Percentiles rank a stretch among this genome's conserved stretches.
Evolutionary conservation across 2,797 vertebrate species (phyloP).

Genomic region (Stomatorhinus walkeri): DNA sequence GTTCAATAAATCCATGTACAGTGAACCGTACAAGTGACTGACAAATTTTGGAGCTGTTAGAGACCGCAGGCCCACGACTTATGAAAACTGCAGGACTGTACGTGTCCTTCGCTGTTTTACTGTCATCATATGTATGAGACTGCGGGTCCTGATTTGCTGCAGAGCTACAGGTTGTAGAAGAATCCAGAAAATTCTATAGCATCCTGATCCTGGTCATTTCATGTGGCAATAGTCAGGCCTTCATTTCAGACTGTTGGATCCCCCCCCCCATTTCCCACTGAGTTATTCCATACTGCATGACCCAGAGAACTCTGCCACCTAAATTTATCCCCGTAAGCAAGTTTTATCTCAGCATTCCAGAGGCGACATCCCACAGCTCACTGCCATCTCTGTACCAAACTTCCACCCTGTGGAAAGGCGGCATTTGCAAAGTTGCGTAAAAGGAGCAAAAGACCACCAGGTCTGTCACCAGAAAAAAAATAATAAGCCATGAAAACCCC

Average conservation of each 20-base stretch:
- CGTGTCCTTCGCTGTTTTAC: neutral
- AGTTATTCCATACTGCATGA: neutral
- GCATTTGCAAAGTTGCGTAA: neutral
- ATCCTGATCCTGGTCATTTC: neutral
- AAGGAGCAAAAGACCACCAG: neutral
- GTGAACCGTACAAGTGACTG: neutral
- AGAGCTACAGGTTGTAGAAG: neutral
- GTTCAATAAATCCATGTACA: neutral
- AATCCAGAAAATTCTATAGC: neutral
- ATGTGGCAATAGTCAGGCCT: neutral
- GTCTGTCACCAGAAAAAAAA: neutral
- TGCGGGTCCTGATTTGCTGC: neutral
- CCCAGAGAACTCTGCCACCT: neutral
- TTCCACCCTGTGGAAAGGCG: neutral
- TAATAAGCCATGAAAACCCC: neutral
- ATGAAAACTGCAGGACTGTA: neutral
- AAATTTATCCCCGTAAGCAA: neutral
- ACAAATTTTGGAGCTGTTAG: neutral
- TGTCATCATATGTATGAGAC: neutral
- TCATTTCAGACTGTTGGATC: neutral
- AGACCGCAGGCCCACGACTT: neutral
- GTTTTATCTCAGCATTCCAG: neutral
- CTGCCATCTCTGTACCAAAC: neutral
- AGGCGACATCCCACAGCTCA: neutral
- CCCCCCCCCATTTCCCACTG: neutral